These are phyloP conservation scores for Atherinosoma microstoma DNA, from an alignment of 2,797 vertebrate species.

Conservation along the genomic window DNA sequence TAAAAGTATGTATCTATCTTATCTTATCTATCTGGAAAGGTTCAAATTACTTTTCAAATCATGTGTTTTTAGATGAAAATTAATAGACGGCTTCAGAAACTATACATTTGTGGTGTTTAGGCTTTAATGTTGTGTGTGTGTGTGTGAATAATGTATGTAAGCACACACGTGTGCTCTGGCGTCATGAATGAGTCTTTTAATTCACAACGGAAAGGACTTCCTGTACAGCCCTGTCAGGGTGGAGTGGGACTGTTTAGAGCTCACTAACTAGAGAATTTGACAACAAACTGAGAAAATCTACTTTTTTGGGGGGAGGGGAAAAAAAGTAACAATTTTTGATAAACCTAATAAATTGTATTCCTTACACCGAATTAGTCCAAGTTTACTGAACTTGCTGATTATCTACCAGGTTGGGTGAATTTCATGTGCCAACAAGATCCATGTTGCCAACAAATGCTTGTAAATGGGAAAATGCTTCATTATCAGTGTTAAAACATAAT, in stretches of 20 bases:
- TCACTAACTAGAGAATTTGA: conserved; percentile 13
- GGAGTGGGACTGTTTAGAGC: conserved; percentile 44
- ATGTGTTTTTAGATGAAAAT: conserved; percentile 2
- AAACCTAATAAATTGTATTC: neutral
- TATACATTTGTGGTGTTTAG: neutral
- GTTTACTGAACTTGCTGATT: no score
- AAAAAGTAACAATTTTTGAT: neutral
- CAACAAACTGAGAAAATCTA: conserved; percentile 27
- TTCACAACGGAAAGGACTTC: conserved; percentile 68
- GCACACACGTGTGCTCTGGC: conserved; percentile 17
- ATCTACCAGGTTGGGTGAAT: neutral
- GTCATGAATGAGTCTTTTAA: conserved; percentile 74
- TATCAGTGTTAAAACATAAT: neutral
- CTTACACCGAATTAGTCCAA: neutral
- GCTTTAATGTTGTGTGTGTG: neutral
- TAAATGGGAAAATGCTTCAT: neutral
- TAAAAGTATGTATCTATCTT: no score
- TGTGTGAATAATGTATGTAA: conserved; percentile 1
- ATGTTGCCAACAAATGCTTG: no score
- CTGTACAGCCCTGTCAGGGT: conserved; percentile 63
- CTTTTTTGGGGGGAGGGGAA: neutral
- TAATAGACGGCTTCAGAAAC: neutral
- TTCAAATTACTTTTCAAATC: conserved; percentile 9
- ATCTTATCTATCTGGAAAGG: neutral
- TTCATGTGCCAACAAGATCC: no score